These are phyloP conservation scores for Reticulitermes lucifugus DNA, from an alignment of 2,888 invertebrate species.

Conservation along the genomic window DNA sequence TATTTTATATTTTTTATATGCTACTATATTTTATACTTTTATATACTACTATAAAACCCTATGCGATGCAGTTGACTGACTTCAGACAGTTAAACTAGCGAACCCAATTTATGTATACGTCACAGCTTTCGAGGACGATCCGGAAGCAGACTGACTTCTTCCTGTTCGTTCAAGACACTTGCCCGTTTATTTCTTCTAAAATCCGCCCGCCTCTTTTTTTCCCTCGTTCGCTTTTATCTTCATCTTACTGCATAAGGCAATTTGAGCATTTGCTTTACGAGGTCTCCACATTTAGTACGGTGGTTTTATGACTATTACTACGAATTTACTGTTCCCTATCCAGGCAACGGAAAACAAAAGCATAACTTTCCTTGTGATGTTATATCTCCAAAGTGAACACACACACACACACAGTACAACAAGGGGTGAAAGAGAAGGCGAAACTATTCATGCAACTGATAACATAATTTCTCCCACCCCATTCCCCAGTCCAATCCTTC, in stretches of 20 bases:
- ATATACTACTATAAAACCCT: no score
- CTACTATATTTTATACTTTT: no score
- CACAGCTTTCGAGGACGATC: no score
- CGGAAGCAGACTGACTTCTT: neutral
- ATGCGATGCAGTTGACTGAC: no score
- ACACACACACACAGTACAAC: no score
- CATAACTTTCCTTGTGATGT: conserved; percentile 31
- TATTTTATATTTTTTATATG: no score
- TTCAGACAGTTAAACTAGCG: no score
- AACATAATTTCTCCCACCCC: neutral
- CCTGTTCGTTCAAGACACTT: neutral
- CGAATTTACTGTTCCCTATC: conserved; percentile 25
- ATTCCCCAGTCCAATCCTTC: neutral
- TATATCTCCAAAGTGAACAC: neutral
- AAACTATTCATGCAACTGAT: conserved; percentile 11
- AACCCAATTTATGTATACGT: no score
- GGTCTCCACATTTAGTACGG: neutral
- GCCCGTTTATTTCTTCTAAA: neutral
- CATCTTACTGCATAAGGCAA: conserved; percentile 2
- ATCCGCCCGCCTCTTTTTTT: neutral
- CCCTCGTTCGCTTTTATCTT: neutral
- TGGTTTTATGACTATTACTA: conserved; percentile 5
- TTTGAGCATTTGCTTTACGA: conserved; percentile 37
- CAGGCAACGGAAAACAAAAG: conserved; percentile 30
- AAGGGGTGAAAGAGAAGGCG: neutral